phyloP scores from a whole-genome alignment of 2,113 vertebrate species.

The Baryphthengus martii region DNA sequence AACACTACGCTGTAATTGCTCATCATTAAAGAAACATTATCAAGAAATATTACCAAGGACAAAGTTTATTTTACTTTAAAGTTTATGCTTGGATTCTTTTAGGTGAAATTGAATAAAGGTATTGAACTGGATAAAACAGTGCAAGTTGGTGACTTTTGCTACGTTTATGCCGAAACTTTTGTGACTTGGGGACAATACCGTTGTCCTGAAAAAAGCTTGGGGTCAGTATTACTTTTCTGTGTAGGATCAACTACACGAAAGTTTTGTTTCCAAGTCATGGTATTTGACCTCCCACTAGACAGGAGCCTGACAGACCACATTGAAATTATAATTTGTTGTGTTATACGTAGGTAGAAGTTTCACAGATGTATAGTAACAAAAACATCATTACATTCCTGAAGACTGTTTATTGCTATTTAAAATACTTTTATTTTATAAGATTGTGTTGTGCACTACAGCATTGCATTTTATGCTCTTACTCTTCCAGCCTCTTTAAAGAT shows the following conservation, averaged over 20 bases:
- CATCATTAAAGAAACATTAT: not conserved
- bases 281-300: not conserved
- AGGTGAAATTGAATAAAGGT: not conserved
- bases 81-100: not conserved
- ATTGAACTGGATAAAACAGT: not conserved
- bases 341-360: not conserved
- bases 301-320: not conserved
- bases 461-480: not conserved
- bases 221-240: not conserved
- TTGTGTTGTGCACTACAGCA: not conserved
- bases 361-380: not conserved
- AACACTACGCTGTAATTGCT: not conserved
- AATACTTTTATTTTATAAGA: not conserved
- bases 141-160: not conserved
- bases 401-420: conserved; percentile 34
- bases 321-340: conserved; percentile 2
- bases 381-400: not conserved
- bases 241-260: not conserved
- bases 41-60: not conserved
- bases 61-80: not conserved
- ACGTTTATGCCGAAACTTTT: not conserved
- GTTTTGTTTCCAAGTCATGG: not conserved
- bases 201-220: not conserved
- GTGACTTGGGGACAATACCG: not conserved
- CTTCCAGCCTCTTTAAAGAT: not conserved